phyloP scores from a whole-genome alignment of 2,797 vertebrate genomes.

The Eulemur mongoz region DNA sequence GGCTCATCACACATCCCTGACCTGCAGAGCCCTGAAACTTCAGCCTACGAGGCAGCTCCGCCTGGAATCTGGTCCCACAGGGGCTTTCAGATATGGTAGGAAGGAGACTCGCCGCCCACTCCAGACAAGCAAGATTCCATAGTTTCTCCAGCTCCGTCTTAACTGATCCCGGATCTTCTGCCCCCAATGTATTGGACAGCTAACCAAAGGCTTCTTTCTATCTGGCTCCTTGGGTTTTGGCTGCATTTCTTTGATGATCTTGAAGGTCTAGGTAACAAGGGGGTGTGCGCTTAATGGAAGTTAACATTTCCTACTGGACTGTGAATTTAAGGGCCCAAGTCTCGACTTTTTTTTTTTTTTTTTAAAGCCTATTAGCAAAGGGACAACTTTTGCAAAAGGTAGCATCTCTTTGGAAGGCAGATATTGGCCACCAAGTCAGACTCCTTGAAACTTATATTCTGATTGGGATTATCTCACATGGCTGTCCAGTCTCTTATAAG shows the following conservation, averaged over 20 bases:
- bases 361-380: neutral
- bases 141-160: neutral
- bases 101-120: neutral
- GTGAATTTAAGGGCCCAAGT: neutral
- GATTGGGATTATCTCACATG: neutral
- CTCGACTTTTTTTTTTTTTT: neutral
- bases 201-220: neutral
- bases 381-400: neutral
- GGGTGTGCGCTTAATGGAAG: neutral
- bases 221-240: neutral
- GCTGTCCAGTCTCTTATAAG: neutral
- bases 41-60: neutral
- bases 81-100: neutral
- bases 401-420: conserved; percentile 16
- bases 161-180: neutral
- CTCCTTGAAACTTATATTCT: neutral
- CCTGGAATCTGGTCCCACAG: neutral
- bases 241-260: neutral
- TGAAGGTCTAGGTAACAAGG: neutral
- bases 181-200: neutral
- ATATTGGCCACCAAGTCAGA: neutral
- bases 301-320: neutral
- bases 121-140: neutral
- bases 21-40: neutral
- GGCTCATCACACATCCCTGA: neutral